These are phyloP conservation scores for Ramphastos sulfuratus DNA, from an alignment of 2,113 vertebrate species.

Conservation along the genomic window DNA sequence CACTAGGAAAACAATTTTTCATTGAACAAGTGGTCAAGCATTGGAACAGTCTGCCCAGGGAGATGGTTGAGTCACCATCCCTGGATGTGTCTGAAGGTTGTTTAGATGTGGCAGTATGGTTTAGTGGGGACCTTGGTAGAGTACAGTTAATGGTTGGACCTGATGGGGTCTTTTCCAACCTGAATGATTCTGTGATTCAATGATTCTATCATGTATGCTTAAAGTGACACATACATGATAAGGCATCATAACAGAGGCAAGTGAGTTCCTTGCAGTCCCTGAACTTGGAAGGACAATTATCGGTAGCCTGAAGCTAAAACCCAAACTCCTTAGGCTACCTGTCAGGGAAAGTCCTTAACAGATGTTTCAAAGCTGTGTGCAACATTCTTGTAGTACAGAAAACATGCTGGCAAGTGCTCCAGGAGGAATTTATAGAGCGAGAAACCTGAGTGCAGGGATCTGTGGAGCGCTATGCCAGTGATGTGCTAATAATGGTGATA, in stretches of 20 bases:
- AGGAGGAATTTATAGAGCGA: background rate
- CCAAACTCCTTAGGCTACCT: background rate
- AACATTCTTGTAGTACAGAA: background rate
- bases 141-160: too few relatives aligned
- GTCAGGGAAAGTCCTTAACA: background rate
- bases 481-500: background rate
- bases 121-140: too few relatives aligned
- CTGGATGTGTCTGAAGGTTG: too few relatives aligned
- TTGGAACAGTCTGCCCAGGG: too few relatives aligned
- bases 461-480: background rate
- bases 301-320: background rate
- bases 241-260: background rate
- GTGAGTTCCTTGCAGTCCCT: background rate
- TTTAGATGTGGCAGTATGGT: too few relatives aligned
- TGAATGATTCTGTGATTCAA: too few relatives aligned
- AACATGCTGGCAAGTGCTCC: background rate
- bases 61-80: too few relatives aligned
- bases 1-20: too few relatives aligned
- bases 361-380: background rate
- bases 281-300: background rate
- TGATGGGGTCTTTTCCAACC: too few relatives aligned
- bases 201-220: background rate
- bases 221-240: background rate
- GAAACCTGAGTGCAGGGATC: background rate
- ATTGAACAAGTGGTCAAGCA: too few relatives aligned